phyloP scores from a whole-genome alignment of 2,113 vertebrate species.

The Progne subis region DNA sequence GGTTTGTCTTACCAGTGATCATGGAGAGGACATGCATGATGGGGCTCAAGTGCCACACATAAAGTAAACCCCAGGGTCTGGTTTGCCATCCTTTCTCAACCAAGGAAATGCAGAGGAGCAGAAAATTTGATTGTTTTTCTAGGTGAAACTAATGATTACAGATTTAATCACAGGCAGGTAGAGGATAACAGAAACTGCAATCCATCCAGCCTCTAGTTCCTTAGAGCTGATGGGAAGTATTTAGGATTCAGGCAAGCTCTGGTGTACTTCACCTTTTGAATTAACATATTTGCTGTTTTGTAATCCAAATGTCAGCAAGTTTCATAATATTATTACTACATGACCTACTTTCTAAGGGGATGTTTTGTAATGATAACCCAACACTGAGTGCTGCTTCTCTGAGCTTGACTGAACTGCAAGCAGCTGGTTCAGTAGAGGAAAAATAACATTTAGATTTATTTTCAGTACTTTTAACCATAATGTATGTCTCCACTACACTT shows the following conservation, averaged over 20 bases:
- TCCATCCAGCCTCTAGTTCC: background rate
- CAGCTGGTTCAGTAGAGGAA: background rate
- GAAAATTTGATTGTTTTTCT: background rate
- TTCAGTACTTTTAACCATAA: background rate
- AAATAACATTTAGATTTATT: background rate
- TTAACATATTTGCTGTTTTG: background rate
- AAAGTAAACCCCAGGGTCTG: background rate
- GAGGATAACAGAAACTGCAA: background rate
- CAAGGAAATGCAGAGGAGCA: background rate
- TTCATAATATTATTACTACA: background rate
- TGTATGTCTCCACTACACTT: background rate
- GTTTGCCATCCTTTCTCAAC: background rate
- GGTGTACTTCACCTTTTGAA: background rate
- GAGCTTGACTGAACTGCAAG: background rate
- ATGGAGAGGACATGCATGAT: background rate
- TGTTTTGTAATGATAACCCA: background rate
- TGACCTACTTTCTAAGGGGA: background rate
- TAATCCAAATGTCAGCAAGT: background rate
- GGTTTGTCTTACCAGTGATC: background rate
- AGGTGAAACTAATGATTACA: background rate
- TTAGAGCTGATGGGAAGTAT: background rate
- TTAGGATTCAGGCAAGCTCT: background rate
- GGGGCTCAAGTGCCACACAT: background rate
- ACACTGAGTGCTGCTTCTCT: background rate
- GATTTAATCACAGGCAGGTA: background rate